Conservation (phyloP, 2,888 invertebrate species). For the Digitonthophagus gazella region DNA sequence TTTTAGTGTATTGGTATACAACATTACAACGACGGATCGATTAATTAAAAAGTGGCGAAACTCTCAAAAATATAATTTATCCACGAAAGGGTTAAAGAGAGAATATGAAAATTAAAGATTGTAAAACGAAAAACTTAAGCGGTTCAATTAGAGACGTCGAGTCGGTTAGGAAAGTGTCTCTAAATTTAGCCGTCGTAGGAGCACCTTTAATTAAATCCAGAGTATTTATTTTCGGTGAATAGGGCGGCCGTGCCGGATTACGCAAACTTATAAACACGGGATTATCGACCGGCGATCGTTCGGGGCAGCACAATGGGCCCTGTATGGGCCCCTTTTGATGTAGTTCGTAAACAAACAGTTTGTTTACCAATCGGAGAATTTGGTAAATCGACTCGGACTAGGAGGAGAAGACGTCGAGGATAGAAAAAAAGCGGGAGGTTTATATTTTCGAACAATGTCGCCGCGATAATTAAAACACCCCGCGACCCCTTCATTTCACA, state of each 20-base stretch:
- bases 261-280: slow-evolving; percentile 12
- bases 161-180: neutral
- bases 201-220: slow-evolving; percentile 14
- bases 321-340: neutral
- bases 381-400: neutral
- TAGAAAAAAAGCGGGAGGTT: neutral
- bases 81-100: too few species aligned
- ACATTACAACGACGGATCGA: too few species aligned
- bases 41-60: too few species aligned
- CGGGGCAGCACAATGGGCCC: neutral
- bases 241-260: slow-evolving; percentile 1
- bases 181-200: slow-evolving; percentile 7
- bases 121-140: neutral
- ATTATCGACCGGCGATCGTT: slow-evolving; percentile 3
- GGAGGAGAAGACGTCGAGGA: neutral
- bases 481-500: neutral
- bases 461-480: neutral
- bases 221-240: neutral
- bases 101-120: neutral
- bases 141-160: neutral
- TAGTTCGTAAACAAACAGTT: neutral
- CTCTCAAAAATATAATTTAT: too few species aligned
- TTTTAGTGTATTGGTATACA: too few species aligned
- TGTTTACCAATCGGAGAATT: neutral
- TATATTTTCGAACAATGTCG: neutral